Evolutionary conservation across 1,140 invertebrate genomes (phyloP).

Genomic region (Homarus americanus): DNA sequence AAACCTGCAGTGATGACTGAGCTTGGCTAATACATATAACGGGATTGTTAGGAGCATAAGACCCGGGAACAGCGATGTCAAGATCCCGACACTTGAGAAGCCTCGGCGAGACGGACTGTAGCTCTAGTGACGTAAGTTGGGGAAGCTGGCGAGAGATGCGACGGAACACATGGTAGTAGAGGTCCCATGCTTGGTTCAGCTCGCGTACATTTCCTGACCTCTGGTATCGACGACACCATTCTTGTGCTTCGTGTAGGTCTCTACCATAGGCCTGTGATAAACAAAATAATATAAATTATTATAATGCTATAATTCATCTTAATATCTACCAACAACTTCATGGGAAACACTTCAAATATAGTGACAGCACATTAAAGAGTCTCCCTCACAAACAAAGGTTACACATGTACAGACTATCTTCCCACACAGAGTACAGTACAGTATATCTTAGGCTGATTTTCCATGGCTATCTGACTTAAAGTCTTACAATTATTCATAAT

Average conservation of each 20-base stretch:
- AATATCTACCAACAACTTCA: too few species aligned
- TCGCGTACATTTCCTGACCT: constrained; percentile 91
- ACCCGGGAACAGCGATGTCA: constrained; percentile 96
- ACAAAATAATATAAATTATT: too few species aligned
- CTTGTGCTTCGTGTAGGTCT: constrained; percentile 94
- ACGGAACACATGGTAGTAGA: constrained; percentile 98
- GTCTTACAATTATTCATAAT: background rate
- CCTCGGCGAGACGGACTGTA: constrained; percentile 94
- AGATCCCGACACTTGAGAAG: constrained; percentile 92
- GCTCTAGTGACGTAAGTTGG: constrained; percentile 87
- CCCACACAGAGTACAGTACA: too few species aligned
- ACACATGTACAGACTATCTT: too few species aligned
- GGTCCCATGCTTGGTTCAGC: constrained; percentile 98
- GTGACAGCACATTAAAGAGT: too few species aligned
- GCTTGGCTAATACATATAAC: constrained; percentile 93
- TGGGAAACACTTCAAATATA: too few species aligned
- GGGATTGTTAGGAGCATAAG: constrained; percentile 93
- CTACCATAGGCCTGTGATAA: constrained; percentile 88
- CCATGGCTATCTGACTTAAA: background rate
- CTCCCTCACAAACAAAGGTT: too few species aligned
- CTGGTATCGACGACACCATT: constrained; percentile 90
- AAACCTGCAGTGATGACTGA: constrained; percentile 88
- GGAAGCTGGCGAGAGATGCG: constrained; percentile 96
- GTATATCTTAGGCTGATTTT: background rate
- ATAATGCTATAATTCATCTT: too few species aligned